Conservation (phyloP, 2,888 invertebrate genomes). For the Drosophila infuscata region DNA sequence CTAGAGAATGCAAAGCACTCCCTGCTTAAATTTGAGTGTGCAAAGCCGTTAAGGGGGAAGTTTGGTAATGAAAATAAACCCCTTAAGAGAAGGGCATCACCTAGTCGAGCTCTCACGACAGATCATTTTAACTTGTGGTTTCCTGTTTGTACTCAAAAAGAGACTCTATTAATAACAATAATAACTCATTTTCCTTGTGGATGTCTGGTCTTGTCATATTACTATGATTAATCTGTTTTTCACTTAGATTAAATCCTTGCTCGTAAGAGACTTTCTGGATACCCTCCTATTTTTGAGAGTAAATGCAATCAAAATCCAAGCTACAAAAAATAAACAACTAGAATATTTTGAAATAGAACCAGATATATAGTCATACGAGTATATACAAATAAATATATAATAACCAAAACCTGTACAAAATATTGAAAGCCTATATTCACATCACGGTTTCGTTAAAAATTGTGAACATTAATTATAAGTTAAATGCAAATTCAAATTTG, state of each 20-base stretch:
- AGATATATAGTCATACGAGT: not conserved
- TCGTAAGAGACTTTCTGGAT: not conserved
- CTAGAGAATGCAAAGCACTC: not conserved
- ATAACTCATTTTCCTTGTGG: not conserved
- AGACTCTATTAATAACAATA: not conserved
- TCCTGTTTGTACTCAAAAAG: not conserved
- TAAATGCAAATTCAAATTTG: conserved; percentile 2
- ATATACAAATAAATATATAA: not conserved
- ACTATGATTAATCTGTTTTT: conserved; percentile 5
- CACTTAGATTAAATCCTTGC: not conserved
- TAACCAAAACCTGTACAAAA: not conserved
- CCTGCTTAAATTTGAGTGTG: not conserved
- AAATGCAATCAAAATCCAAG: not conserved
- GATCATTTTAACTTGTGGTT: not conserved
- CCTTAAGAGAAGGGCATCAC: not conserved
- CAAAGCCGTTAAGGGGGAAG: not conserved
- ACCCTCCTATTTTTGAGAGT: not conserved
- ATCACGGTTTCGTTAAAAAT: not conserved
- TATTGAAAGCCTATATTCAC: not conserved
- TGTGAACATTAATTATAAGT: not conserved
- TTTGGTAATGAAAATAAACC: not conserved
- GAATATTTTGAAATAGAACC: not conserved
- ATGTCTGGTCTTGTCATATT: not conserved
- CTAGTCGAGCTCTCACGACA: not conserved
- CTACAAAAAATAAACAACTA: not conserved